These are phyloP conservation scores for Ditylenchus dipsaci DNA, from an alignment of 1,140 invertebrate genomes.

Conservation along the genomic window DNA sequence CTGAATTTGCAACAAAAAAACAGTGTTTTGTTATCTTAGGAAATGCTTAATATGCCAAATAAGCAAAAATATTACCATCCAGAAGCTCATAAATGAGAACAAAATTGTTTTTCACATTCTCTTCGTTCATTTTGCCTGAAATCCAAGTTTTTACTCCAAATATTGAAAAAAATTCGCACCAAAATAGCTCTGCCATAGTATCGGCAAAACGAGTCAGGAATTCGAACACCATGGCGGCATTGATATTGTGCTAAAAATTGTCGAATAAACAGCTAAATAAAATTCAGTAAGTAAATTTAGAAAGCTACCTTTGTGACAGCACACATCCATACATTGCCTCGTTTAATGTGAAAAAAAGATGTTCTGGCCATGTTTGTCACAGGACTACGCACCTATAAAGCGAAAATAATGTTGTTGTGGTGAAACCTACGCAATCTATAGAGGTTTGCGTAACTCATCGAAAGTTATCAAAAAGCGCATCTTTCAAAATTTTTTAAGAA, in stretches of 20 bases:
- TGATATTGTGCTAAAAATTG: slow-evolving; percentile 83
- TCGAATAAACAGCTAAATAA: no score
- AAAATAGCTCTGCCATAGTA: slow-evolving; percentile 98
- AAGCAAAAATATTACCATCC: slow-evolving; percentile 69
- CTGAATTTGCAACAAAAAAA: slow-evolving; percentile 63
- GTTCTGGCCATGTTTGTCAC: slow-evolving; percentile 98
- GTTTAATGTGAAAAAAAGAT: slow-evolving; percentile 97
- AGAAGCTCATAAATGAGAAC: slow-evolving; percentile 97
- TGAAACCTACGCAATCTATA: no score
- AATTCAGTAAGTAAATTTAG: no score
- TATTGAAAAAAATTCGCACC: slow-evolving; percentile 54
- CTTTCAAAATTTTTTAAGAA: no score
- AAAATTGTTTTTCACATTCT: slow-evolving; percentile 99
- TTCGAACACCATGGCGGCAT: slow-evolving; percentile 99
- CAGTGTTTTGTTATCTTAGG: no score
- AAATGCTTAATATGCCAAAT: no score
- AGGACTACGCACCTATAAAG: slow-evolving; percentile 75
- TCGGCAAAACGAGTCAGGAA: slow-evolving; percentile 97
- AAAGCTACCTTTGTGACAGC: slow-evolving; percentile 82
- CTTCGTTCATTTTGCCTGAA: slow-evolving; percentile 87
- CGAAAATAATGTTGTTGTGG: no score
- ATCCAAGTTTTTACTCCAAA: no score
- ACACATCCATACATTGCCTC: slow-evolving; percentile 96
- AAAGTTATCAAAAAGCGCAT: no score
- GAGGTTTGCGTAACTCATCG: no score